A percentile compares a stretch with the other conserved stretches of the same genome.
Evolutionary conservation across 2,888 invertebrate species (phyloP).

Genomic region (Halictus ligatus): DNA sequence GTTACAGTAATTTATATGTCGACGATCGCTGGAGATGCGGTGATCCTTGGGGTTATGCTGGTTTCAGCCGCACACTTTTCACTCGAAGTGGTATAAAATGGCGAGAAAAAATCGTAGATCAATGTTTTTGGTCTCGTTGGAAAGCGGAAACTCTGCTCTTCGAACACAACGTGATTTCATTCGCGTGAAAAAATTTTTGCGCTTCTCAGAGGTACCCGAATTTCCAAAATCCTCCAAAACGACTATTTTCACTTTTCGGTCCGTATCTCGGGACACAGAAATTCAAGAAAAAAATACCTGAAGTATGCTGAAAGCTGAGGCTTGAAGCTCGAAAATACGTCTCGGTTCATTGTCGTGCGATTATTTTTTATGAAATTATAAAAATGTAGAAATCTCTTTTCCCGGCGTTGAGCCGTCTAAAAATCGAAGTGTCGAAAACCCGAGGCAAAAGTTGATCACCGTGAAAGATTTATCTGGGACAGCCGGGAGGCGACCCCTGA

Average conservation of each 20-base stretch:
- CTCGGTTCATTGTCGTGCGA: not conserved
- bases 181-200: not conserved
- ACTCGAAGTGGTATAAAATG: not conserved
- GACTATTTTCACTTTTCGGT: not conserved
- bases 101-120: not conserved
- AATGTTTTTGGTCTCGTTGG: not conserved
- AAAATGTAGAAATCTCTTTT: not conserved
- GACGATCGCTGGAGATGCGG: not conserved
- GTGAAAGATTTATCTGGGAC: not conserved
- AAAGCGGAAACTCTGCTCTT: not conserved
- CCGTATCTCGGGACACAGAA: not conserved
- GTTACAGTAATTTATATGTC: not conserved
- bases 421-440: not conserved
- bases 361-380: not conserved
- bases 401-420: not conserved
- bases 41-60: too few relatives aligned
- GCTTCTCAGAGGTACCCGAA: not conserved
- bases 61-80: not conserved
- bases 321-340: too few relatives aligned
- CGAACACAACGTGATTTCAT: rapidly evolving
- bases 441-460: not conserved
- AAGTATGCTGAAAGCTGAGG: not conserved
- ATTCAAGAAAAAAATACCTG: not conserved
- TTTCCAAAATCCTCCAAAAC: not conserved
- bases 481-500: not conserved